Conservation (phyloP, 2,797 vertebrate species). For the Taeniopygia guttata region DNA sequence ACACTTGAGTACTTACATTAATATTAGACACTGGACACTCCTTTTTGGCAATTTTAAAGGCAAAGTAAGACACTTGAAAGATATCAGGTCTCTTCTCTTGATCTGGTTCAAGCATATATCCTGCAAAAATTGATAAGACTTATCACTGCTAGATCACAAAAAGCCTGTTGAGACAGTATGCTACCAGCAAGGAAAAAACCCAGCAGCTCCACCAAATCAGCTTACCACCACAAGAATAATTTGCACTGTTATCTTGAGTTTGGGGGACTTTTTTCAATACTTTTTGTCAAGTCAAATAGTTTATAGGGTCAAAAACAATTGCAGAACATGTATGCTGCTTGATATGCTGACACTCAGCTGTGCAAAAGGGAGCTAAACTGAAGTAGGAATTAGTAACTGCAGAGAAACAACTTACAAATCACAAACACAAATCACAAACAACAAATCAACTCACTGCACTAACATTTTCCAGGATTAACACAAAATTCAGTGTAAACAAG, state of each 20-base stretch:
- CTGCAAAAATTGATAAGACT: constrained; percentile 68
- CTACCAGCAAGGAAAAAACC: background rate
- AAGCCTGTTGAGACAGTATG: background rate
- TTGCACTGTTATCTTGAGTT: background rate
- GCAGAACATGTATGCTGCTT: accelerated
- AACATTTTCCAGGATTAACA: background rate
- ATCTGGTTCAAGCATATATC: constrained; percentile 97
- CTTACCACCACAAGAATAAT: background rate
- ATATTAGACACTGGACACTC: constrained; percentile 94
- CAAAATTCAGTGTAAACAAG: accelerated
- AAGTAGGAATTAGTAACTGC: background rate
- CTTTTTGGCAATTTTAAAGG: constrained; percentile 92
- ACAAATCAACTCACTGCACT: accelerated
- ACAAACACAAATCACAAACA: too few relatives aligned
- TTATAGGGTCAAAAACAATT: background rate
- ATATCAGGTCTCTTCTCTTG: constrained; percentile 94
- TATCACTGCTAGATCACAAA: background rate
- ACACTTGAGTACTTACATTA: constrained; percentile 80
- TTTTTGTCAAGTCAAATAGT: background rate
- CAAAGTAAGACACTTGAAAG: constrained; percentile 94
- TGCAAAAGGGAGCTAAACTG: background rate
- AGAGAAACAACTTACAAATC: too few relatives aligned
- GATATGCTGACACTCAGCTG: background rate
- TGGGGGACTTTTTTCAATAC: accelerated
- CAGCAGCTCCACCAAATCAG: background rate